phyloP scores from a whole-genome alignment of 2,113 vertebrate genomes.

The Myrmecobius fasciatus region DNA sequence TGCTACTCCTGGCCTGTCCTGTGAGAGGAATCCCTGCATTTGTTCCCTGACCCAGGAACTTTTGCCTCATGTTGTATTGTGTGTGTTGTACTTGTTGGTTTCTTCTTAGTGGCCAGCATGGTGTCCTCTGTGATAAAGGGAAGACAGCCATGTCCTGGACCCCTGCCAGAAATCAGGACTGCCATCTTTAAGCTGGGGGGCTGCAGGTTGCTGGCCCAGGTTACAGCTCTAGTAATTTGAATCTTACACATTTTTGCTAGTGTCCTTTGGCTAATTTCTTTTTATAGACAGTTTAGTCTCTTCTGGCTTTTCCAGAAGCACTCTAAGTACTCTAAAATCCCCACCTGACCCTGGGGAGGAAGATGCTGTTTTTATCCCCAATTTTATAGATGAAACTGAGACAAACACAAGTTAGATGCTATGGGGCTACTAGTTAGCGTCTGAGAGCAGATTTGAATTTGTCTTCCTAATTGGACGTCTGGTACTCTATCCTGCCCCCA shows the following conservation, averaged over 20 bases:
- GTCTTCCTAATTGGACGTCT: background rate
- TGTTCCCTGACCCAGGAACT: background rate
- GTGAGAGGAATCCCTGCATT: background rate
- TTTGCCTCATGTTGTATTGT: background rate
- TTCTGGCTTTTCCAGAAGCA: background rate
- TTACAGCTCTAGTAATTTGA: background rate
- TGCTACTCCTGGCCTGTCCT: too few species aligned
- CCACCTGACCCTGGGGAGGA: background rate
- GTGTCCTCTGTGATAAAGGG: background rate
- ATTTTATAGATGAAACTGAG: background rate
- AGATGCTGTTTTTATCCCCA: background rate
- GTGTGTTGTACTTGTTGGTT: background rate
- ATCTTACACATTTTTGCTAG: background rate
- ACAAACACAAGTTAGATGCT: background rate
- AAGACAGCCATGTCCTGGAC: background rate
- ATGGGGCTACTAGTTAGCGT: background rate
- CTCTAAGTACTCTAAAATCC: background rate
- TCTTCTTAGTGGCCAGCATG: background rate
- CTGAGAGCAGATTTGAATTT: background rate
- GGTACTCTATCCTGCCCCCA: background rate
- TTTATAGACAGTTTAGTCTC: background rate
- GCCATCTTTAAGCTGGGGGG: background rate
- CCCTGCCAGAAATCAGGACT: background rate
- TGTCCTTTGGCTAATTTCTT: background rate
- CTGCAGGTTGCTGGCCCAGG: background rate